Percentiles rank a stretch among this genome's conserved stretches.
Evolutionary conservation across 2,797 vertebrate genomes (phyloP).

Genomic region (Vireo griseus): DNA sequence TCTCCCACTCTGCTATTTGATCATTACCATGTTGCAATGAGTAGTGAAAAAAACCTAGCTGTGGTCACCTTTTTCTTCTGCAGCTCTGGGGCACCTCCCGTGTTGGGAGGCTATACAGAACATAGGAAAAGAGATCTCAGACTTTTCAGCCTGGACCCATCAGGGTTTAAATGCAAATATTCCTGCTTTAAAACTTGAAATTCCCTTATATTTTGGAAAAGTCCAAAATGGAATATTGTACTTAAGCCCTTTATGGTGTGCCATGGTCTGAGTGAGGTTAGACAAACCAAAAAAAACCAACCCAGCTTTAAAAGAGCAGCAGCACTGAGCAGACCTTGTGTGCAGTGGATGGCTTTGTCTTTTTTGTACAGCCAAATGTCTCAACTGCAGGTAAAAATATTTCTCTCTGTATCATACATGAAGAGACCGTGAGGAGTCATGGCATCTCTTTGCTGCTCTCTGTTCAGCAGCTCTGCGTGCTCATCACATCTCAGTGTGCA

Average conservation of each 20-base stretch:
- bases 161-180: neutral
- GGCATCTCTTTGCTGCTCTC: conserved; percentile 19
- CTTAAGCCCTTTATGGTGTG: neutral
- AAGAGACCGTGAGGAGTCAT: neutral
- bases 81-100: neutral
- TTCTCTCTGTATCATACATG: neutral
- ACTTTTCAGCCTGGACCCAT: neutral
- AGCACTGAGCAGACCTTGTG: neutral
- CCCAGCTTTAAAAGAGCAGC: neutral
- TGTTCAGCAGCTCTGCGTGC: conserved; percentile 41
- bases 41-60: neutral
- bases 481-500: neutral
- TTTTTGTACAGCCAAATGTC: neutral
- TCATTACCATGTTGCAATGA: neutral
- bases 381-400: neutral
- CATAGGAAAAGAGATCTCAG: neutral
- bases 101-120: neutral
- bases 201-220: neutral
- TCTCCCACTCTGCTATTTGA: neutral
- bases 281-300: neutral
- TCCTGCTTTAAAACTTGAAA: neutral
- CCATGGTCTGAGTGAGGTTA: neutral
- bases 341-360: neutral
- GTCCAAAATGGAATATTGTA: neutral
- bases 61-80: neutral